Percentiles rank a stretch among this genome's conserved stretches.
phyloP scores from a whole-genome alignment of 30 jellyfish, hydroid and myxozoan species.

The Mastigias papua region DNA sequence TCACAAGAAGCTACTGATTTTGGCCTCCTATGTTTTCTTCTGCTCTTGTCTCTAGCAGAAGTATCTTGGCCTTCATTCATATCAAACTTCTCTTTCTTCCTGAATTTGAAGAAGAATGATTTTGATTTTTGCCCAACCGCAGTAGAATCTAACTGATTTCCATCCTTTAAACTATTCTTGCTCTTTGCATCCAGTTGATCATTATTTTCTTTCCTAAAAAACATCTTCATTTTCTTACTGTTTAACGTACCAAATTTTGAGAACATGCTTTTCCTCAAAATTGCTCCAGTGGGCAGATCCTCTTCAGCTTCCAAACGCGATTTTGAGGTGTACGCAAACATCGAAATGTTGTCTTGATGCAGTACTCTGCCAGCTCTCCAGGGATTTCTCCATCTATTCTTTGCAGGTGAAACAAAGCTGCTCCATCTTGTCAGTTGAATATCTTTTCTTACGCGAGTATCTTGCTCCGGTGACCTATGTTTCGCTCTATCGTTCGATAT shows the following conservation, averaged over 20 bases:
- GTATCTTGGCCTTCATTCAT: neutral
- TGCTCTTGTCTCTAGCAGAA: neutral
- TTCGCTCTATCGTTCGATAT: neutral
- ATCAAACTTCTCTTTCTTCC: neutral
- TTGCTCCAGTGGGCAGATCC: slow-evolving; percentile 19
- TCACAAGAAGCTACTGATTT: slow-evolving; percentile 23
- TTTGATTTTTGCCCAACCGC: neutral
- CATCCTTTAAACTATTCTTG: slow-evolving; percentile 30
- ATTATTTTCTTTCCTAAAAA: slow-evolving; percentile 39
- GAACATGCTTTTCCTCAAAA: slow-evolving; percentile 34
- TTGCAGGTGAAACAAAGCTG: slow-evolving; percentile 32
- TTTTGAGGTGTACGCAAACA: slow-evolving; percentile 55
- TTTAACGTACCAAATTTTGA: slow-evolving; percentile 49
- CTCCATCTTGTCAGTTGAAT: slow-evolving; percentile 29
- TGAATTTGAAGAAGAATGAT: neutral
- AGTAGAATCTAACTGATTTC: neutral
- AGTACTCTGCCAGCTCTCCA: slow-evolving; percentile 12
- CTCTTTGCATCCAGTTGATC: slow-evolving; percentile 47
- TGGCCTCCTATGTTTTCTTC: slow-evolving; percentile 36
- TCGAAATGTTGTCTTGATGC: slow-evolving; percentile 59
- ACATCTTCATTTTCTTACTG: slow-evolving; percentile 50
- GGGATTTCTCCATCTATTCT: slow-evolving; percentile 12
- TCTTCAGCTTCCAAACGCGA: slow-evolving; percentile 38
- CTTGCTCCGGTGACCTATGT: neutral
- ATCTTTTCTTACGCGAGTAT: neutral